These are phyloP conservation scores for Sylvilagus floridanus DNA, from an alignment of 2,797 vertebrate genomes.

Conservation along the genomic window DNA sequence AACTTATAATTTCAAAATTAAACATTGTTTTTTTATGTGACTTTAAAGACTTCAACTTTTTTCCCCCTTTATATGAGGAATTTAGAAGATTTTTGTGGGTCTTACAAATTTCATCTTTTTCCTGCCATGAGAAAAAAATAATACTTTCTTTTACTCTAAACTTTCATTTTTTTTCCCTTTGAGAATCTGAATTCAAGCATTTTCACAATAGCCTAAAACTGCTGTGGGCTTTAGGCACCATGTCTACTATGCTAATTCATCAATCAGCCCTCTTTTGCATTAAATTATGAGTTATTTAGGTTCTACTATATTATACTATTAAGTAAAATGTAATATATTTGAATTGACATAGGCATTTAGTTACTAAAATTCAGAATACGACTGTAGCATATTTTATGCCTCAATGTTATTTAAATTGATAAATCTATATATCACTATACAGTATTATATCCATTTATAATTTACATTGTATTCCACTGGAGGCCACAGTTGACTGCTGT, in stretches of 20 bases:
- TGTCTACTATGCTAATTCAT: not conserved
- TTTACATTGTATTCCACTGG: not conserved
- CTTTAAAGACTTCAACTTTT: not conserved
- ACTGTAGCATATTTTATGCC: not conserved
- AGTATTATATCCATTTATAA: not conserved
- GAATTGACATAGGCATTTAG: not conserved
- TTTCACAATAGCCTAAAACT: not conserved
- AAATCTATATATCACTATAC: not conserved
- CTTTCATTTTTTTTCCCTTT: not conserved
- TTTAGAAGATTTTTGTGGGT: not conserved
- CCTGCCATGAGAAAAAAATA: not conserved
- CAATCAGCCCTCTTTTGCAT: not conserved
- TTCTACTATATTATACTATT: not conserved
- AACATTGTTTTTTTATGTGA: not conserved
- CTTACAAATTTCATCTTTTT: not conserved
- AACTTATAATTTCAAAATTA: not conserved
- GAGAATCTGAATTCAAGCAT: slow-evolving; percentile 25
- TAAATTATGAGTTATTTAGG: slow-evolving; percentile 6
- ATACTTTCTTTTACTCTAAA: not conserved
- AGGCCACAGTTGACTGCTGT: not conserved
- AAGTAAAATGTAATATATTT: slow-evolving; percentile 11
- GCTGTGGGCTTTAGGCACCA: not conserved
- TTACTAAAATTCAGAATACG: not conserved
- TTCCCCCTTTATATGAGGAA: slow-evolving; percentile 15
- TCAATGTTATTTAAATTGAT: not conserved